These are phyloP conservation scores for Pseudochirops cupreus DNA, from an alignment of 2,797 vertebrate genomes.

Conservation along the genomic window DNA sequence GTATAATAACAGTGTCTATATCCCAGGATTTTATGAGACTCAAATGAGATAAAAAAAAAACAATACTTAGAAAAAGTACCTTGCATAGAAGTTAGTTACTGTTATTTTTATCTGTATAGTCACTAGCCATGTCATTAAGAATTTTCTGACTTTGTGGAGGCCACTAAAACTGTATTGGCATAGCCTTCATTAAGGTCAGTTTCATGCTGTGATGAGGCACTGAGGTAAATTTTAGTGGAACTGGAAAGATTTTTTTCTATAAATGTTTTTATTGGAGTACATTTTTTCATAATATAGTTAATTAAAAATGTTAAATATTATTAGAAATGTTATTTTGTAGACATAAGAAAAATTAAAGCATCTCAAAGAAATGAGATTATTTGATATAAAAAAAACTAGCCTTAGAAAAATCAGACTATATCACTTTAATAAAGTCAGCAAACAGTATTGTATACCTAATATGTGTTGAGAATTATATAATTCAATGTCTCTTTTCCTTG, in stretches of 20 bases:
- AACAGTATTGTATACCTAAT: too few relatives aligned
- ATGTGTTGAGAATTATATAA: not conserved
- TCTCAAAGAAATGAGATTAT: not conserved
- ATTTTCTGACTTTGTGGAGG: not conserved
- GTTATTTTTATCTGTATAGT: not conserved
- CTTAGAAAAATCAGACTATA: not conserved
- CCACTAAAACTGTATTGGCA: not conserved
- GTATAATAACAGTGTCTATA: not conserved
- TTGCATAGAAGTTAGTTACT: not conserved
- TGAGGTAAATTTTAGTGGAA: not conserved
- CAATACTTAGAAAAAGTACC: not conserved
- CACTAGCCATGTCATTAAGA: not conserved
- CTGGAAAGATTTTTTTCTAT: not conserved
- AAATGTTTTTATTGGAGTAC: not conserved
- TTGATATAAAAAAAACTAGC: not conserved
- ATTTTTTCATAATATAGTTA: not conserved
- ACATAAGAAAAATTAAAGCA: not conserved
- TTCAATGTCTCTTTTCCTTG: not conserved
- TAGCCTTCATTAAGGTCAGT: not conserved
- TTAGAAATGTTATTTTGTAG: not conserved
- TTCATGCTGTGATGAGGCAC: not conserved
- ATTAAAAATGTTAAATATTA: not conserved
- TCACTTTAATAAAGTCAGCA: not conserved
- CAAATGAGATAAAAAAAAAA: not conserved
- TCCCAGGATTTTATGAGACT: not conserved